Evolutionary conservation across 2,113 vertebrate species (phyloP).

Genomic region (Octodon degus): DNA sequence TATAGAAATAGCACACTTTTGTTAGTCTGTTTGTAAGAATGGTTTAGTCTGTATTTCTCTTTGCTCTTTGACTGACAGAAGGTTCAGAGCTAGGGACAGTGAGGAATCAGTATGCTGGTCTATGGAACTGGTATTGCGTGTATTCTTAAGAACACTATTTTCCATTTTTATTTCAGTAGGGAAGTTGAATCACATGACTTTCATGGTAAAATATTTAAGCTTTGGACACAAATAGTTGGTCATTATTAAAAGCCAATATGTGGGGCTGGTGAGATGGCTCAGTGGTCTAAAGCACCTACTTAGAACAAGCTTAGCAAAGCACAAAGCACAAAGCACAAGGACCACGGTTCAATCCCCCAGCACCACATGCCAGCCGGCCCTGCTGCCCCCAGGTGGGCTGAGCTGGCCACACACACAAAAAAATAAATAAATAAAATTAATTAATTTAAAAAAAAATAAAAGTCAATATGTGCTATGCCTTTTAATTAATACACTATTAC

Average conservation of each 20-base stretch:
- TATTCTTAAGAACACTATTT: not conserved
- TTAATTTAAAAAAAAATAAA: no score
- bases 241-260: not conserved
- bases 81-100: not conserved
- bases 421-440: no score
- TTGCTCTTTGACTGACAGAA: constrained; percentile 37
- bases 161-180: constrained; percentile 26
- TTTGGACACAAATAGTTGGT: constrained; percentile 28
- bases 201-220: constrained; percentile 46
- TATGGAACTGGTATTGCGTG: not conserved
- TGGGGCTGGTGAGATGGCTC: no score
- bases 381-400: no score
- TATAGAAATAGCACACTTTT: constrained; percentile 18
- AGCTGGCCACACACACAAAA: no score
- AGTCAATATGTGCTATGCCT: not conserved
- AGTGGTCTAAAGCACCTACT: no score
- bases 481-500: constrained; percentile 35
- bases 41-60: constrained; percentile 24
- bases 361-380: no score
- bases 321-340: no score
- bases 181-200: constrained; percentile 54
- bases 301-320: no score
- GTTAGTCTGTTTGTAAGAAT: constrained; percentile 4
- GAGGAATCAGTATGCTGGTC: not conserved
- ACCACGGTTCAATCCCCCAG: no score